These are phyloP conservation scores for Tachystola acroxantha DNA, from an alignment of 2,888 invertebrate genomes.

Conservation along the genomic window DNA sequence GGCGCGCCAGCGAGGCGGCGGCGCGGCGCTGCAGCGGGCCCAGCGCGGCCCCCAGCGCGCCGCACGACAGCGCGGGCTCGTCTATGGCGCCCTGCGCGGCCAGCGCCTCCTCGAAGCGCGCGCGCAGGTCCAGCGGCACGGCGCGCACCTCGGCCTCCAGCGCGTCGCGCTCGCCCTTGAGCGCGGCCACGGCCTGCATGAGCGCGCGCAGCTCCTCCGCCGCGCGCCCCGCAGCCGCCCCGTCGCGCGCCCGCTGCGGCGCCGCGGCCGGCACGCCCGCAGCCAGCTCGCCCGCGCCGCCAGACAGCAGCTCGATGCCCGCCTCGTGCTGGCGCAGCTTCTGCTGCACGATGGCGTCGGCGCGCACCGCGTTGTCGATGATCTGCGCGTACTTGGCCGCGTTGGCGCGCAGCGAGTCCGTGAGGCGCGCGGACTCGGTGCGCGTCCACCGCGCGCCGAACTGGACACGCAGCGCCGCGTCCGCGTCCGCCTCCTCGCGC, in stretches of 20 bases:
- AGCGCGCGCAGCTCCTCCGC: constrained; percentile 83
- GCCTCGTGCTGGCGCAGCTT: constrained; percentile 88
- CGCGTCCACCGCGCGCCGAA: constrained; percentile 96
- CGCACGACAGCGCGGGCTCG: constrained; percentile 90
- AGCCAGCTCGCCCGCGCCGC: constrained; percentile 84
- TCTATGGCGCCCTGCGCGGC: constrained; percentile 90
- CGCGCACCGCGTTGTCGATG: constrained; percentile 91
- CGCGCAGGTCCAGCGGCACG: constrained; percentile 84
- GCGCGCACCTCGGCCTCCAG: constrained; percentile 85
- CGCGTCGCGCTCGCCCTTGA: constrained; percentile 91
- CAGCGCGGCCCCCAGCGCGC: constrained; percentile 89
- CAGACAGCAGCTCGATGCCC: constrained; percentile 89
- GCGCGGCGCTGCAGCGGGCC: constrained; percentile 85
- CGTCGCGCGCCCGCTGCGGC: constrained; percentile 46
- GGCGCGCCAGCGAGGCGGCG: constrained; percentile 78
- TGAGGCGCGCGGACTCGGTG: constrained; percentile 91
- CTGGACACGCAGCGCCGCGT: constrained; percentile 90
- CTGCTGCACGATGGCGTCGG: constrained; percentile 90
- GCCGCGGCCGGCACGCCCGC: constrained; percentile 75
- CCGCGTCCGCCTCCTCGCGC: constrained; percentile 94
- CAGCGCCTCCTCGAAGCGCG: constrained; percentile 87
- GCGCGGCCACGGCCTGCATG: constrained; percentile 88
- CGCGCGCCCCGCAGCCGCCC: constrained; percentile 75
- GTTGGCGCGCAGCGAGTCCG: constrained; percentile 92
- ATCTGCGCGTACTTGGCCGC: constrained; percentile 95